Conservation (phyloP, 2,797 vertebrate genomes). For the Scarus forsteni region DNA sequence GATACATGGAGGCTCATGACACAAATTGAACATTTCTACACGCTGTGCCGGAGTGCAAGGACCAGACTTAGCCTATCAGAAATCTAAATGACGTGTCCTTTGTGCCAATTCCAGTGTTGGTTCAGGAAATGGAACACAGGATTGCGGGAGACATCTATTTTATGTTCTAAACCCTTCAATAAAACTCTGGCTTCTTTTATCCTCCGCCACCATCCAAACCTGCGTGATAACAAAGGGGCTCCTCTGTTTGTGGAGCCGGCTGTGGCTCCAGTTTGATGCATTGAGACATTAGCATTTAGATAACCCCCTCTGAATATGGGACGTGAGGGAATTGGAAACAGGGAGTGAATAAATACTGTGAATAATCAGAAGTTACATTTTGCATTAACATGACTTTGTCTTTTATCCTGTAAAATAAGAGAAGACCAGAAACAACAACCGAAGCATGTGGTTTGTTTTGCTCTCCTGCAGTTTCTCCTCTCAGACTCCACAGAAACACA, state of each 20-base stretch:
- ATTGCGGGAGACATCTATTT: constrained; percentile 66
- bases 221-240: constrained; percentile 72
- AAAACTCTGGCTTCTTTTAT: constrained; percentile 64
- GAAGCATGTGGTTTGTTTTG: constrained; percentile 32
- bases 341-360: constrained; percentile 75
- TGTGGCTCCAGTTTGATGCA: constrained; percentile 75
- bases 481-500: constrained; percentile 6
- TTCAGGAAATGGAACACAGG: constrained; percentile 58
- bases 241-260: constrained; percentile 64
- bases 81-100: constrained; percentile 68
- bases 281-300: constrained; percentile 88
- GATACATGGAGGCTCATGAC: constrained; percentile 51
- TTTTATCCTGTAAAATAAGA: constrained; percentile 51
- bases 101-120: constrained; percentile 52
- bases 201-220: constrained; percentile 27
- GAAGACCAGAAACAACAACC: background rate
- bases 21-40: constrained; percentile 72
- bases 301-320: constrained; percentile 78
- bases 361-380: constrained; percentile 78
- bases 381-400: constrained; percentile 72
- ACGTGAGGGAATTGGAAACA: constrained; percentile 74
- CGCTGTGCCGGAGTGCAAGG: constrained; percentile 35
- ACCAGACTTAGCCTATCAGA: constrained; percentile 59
- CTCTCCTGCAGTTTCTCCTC: constrained; percentile 10
- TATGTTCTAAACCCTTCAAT: constrained; percentile 70